Evolutionary conservation across 2,797 vertebrate species (phyloP).

Genomic region (Octomys mimax): DNA sequence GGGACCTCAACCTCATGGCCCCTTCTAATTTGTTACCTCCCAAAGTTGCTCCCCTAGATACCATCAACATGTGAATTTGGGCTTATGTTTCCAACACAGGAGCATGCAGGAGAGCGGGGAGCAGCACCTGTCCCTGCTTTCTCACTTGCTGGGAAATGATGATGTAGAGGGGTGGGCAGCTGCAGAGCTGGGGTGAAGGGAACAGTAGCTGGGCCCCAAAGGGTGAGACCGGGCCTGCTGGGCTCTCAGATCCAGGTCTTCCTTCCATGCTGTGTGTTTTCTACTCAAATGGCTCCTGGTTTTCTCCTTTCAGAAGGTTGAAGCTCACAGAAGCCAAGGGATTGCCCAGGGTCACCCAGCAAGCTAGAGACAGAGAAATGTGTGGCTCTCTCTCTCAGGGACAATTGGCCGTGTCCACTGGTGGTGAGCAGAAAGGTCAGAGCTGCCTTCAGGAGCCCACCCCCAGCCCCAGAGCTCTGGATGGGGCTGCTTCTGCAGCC

Average conservation of each 20-base stretch:
- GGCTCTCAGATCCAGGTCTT: neutral
- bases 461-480: rapidly evolving
- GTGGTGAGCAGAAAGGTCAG: neutral
- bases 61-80: neutral
- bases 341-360: neutral
- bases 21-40: neutral
- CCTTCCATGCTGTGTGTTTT: neutral
- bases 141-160: neutral
- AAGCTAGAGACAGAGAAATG: neutral
- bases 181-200: neutral
- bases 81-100: neutral
- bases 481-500: neutral
- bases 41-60: neutral
- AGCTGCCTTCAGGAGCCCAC: neutral
- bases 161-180: neutral
- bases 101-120: neutral
- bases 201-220: neutral
- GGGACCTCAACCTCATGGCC: neutral
- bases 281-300: neutral
- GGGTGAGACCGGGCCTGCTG: neutral
- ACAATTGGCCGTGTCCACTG: neutral
- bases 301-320: neutral
- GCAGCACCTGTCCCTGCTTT: neutral
- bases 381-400: neutral
- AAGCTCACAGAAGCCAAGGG: neutral